Evolutionary conservation across 2,797 vertebrate species (phyloP), one percentile per base, ranked within the genome.

Genomic region (Brachymystax lenok): DNA sequence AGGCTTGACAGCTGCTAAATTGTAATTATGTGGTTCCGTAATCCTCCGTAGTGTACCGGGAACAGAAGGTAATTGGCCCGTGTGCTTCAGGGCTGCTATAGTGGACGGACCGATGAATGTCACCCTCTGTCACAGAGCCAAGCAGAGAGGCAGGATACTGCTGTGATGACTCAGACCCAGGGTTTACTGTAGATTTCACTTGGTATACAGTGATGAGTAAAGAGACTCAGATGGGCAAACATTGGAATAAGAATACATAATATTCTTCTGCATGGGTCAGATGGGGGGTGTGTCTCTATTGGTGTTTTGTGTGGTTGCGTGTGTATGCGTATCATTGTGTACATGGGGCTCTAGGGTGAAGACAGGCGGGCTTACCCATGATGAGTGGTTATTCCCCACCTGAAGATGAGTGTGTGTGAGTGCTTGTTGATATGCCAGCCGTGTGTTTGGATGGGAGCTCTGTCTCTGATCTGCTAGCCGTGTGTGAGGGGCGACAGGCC

Each of bases 1-100:
- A 40, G 19, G 19, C 46, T 56, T 40, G 71, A 73, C 80, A 79
- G 66, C 74, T 67, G 33, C 69, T 78, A 46, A 75, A 73, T 59
- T 71, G 64, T 81, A 71, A 78, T 81, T 74, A 71, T 6, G 6
- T 21, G 12, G 61, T 40, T 74, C 30, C 12, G 28, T 46, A 63
- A 61, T 74, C 63, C 64, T 67, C 40, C n/a, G 8, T 77, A 16
- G 13, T 35, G 50, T 66, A 24, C 14, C 4, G 27, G 72, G 59
- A 81, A 27, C 40, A 74, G 70, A 67, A 40, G 80, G 61, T 69
- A 16, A 72, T 75, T 72, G 73, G 10, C 50, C 59, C 12, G 8
- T 69, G 51, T 72, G 61, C 59, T 24, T 59, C 12, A 21, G 24
- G 27, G 19, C 59, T 24, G 17, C 8, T 35, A 27, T 59, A 17